phyloP scores from a whole-genome alignment of 2,797 vertebrate genomes.

The Bradypodion pumilum region DNA sequence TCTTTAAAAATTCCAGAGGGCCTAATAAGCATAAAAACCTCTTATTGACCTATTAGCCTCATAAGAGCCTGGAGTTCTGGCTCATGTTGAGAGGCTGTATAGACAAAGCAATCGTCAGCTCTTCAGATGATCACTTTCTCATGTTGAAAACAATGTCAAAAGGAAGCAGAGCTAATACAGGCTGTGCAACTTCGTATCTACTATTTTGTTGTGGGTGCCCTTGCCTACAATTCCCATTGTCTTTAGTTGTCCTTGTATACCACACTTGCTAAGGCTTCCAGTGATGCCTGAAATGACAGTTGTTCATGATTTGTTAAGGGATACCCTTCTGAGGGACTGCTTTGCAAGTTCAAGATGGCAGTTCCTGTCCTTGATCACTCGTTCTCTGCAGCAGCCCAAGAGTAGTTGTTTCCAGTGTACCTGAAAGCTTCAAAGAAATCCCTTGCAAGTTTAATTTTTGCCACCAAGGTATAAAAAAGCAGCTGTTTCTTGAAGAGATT shows the following conservation, averaged over 20 bases:
- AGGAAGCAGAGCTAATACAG: no score
- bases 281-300: neutral
- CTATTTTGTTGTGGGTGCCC: neutral
- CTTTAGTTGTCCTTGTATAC: neutral
- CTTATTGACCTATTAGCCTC: neutral
- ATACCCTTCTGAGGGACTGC: no score
- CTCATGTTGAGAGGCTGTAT: neutral
- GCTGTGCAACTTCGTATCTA: neutral
- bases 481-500: neutral
- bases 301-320: neutral
- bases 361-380: neutral
- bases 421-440: neutral
- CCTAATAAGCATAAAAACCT: neutral
- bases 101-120: no score
- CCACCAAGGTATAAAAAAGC: neutral
- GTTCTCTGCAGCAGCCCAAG: neutral
- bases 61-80: neutral
- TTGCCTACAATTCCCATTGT: neutral
- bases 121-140: no score
- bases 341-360: neutral
- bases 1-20: neutral
- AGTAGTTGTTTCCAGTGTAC: neutral
- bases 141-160: no score
- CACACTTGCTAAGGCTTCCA: no score
- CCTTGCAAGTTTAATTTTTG: neutral